A percentile compares a stretch with the other conserved stretches of the same genome.
phyloP scores from a whole-genome alignment of 2,797 vertebrate genomes.

The Myotis myotis region DNA sequence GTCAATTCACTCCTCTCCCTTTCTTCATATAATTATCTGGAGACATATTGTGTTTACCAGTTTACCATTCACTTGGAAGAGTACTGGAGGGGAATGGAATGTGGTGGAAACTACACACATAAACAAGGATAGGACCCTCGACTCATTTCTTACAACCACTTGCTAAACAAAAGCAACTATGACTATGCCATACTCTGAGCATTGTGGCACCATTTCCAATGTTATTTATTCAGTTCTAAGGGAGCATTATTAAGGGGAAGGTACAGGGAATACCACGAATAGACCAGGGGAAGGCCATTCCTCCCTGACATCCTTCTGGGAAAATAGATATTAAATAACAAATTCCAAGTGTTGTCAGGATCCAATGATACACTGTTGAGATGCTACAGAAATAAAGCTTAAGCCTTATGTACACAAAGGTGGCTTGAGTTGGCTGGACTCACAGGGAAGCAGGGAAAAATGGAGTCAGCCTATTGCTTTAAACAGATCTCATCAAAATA shows the following conservation, averaged over 20 bases:
- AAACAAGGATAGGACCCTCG: background rate
- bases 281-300: fast-evolving
- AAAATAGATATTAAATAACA: background rate
- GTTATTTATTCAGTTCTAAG: too few species aligned
- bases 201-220: too few species aligned
- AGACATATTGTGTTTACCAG: background rate
- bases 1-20: background rate
- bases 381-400: background rate
- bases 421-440: background rate
- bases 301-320: background rate
- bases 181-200: background rate
- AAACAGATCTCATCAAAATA: background rate
- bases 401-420: background rate
- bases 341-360: background rate
- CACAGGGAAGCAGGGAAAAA: background rate
- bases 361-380: background rate
- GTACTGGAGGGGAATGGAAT: background rate
- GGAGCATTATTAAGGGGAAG: background rate
- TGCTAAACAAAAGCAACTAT: background rate
- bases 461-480: background rate
- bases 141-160: background rate
- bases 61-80: background rate
- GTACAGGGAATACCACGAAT: background rate
- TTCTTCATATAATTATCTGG: conserved; percentile 10
- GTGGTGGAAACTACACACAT: background rate